Base-by-base conservation (phyloP, 1,140 invertebrate species). In the Achroia grisella region DNA sequence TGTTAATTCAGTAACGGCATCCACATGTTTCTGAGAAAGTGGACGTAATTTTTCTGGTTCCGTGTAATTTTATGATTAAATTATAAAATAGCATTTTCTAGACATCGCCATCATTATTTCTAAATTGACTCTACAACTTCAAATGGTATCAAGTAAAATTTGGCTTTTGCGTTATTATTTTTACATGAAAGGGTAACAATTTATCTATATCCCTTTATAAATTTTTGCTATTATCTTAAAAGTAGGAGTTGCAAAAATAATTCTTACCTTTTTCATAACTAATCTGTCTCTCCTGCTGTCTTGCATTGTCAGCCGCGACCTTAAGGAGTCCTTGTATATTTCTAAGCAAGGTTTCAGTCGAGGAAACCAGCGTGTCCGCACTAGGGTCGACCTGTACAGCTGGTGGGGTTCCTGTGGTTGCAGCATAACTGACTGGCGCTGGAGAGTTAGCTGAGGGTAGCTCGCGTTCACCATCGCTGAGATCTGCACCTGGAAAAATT, bases 301-400 rank as follows among this genome's bases (percentile, higher is more conserved):
- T 90, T 27, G 96, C 96, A 88, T 97, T 98, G 85, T 98, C 96
- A 6, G 95, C 95, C 8, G 96, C 97, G 34, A 98, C 95, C 85
- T 97, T 97, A 33, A 98, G 91, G 48, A 98, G 89, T 12, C 96
- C 96, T 85, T 98, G 95, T 65, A 98, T 98, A 84, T 98, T 98
- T 57, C 96, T 90, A 37, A 98, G 90, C 34, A 98, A 89, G 31
- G 95, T 97, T 85, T 98, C 96, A 11, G 95, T 97, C 58, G 95
- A 96, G 49, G 90, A 68, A 80, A 91, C 57, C 82, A 88, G 63
- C 62, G 89, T 62, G 86, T 89, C 70, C 81, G 87, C 67, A 70
- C 89, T 71, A 87, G 88, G 77, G 89, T 91, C 85, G 59, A 86
- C 71, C 56, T 88, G 56, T 12, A 69, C 70, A 9, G 74, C 74